Base-by-base conservation (phyloP, 2,113 vertebrate species). In the Clarias magur region DNA sequence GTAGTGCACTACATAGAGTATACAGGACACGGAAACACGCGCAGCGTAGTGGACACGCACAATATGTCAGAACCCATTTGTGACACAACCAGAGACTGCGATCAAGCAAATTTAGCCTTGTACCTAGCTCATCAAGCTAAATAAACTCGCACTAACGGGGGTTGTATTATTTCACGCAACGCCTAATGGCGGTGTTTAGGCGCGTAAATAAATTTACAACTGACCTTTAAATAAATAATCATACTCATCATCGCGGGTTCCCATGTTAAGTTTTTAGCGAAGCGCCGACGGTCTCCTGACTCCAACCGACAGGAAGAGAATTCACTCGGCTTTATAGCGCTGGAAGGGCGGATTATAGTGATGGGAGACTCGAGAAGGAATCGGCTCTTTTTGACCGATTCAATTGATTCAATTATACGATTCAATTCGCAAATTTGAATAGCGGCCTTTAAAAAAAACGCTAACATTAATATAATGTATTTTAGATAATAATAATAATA, bases 211-310 rank as follows among this genome's bases (percentile, higher is more conserved):
- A 42, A 68, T 72, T 59, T 23, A 12, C 11, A 56, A 76, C 80
- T 56, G 90, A 95, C 95, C 95, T 95, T 96, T 96, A 84, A 96
- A 95, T 88, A 96, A 89, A 90, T 95, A 96, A 90, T 96, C 95
- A 79, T 95, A 96, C 88, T 96, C 95, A 27, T 96, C 95, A 78
- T 96, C 95, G 75, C 95, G 90, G 82, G 92, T 95, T 80, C 95
- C 95, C 95, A 95, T 96, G 82, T 84, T 53, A 6, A 25, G 70
- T 0, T 21, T 21, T 60, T 59, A 42, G 56, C 68, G 65, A 15
- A 57, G 68, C 86, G 63, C 62, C 27, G 17, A 82, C 65, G 54
- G 68, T 82, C 84, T 83, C 57, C 70, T 82, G 78, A 87, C 42
- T 86, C 84, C 80, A 68, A 83, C 86, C 72, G 84, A 88, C 86